Conservation (phyloP, 2,113 vertebrate species). For the Pholis gunnellus region DNA sequence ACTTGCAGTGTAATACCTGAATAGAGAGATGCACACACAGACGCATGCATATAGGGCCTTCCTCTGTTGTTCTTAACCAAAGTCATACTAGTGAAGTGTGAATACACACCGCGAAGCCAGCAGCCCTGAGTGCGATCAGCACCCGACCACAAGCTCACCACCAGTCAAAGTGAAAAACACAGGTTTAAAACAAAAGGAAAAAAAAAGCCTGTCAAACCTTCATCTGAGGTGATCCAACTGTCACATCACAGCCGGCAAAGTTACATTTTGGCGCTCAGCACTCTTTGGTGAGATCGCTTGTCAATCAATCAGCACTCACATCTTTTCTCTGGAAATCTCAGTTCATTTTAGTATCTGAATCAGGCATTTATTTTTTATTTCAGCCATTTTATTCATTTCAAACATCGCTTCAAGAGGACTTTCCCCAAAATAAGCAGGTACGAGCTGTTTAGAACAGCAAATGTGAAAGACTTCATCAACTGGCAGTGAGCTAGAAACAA, state of each 20-base stretch:
- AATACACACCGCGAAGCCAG: conserved; percentile 43
- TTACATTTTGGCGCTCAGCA: too few species aligned
- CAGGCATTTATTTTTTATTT: not conserved
- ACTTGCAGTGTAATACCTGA: conserved; percentile 44
- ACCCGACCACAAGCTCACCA: conserved; percentile 66
- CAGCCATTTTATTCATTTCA: not conserved
- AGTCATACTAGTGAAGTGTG: conserved; percentile 58
- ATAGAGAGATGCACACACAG: conserved; percentile 13
- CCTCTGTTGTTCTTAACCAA: conserved; percentile 34
- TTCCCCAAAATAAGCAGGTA: not conserved
- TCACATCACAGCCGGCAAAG: conserved; percentile 29
- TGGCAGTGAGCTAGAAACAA: not conserved
- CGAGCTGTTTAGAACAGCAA: not conserved
- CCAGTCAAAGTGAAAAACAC: conserved; percentile 81
- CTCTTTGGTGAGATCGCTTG: not conserved
- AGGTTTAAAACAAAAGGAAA: conserved; percentile 62
- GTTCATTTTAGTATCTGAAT: not conserved
- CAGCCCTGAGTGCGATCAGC: conserved; percentile 39
- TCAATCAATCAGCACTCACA: not conserved
- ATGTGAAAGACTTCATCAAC: not conserved
- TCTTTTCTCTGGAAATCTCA: not conserved
- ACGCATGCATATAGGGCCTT: not conserved
- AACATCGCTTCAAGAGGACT: not conserved
- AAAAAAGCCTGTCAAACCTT: conserved; percentile 18
- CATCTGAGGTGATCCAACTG: conserved; percentile 54